A percentile compares a stretch with the other conserved stretches of the same genome.
Evolutionary conservation across 2,888 invertebrate species (phyloP).

Genomic region (Panzeria rudis): DNA sequence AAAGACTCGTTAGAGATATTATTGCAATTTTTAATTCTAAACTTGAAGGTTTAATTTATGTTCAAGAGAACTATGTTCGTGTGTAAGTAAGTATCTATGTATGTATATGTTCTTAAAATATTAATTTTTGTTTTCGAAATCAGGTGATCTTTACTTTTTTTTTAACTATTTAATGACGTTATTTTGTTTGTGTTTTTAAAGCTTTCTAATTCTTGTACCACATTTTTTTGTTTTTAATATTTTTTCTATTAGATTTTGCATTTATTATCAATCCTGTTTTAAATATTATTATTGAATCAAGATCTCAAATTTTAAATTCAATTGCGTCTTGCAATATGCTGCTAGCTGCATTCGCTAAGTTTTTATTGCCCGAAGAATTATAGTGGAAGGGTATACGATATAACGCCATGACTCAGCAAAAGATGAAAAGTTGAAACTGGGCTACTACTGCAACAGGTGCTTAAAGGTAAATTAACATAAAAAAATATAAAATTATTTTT

Average conservation of each 20-base stretch:
- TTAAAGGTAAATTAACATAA: conserved; percentile 32
- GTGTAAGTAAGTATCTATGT: not conserved
- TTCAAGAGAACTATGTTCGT: conserved; percentile 47
- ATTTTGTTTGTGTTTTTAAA: conserved; percentile 22
- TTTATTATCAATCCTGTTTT: conserved; percentile 62
- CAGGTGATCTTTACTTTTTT: conserved; percentile 55
- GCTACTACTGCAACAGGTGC: conserved; percentile 45
- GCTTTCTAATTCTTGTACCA: conserved; percentile 27
- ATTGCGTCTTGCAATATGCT: conserved; percentile 54
- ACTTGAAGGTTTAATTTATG: conserved; percentile 25
- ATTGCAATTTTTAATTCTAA: conserved; percentile 10
- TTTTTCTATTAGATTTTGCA: conserved; percentile 27
- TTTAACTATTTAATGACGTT: conserved; percentile 37
- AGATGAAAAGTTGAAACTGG: conserved; percentile 35
- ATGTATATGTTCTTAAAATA: conserved; percentile 2
- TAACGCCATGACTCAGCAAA: conserved; percentile 45
- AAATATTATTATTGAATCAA: conserved; percentile 22
- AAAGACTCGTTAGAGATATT: not conserved
- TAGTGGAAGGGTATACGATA: not conserved
- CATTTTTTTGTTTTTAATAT: conserved; percentile 1
- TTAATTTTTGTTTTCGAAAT: conserved; percentile 41
- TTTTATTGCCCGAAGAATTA: not conserved
- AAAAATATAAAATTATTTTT: conserved; percentile 7
- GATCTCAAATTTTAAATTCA: conserved; percentile 40
- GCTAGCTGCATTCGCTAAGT: conserved; percentile 8